These are phyloP conservation scores for Meandrina meandrites DNA, from an alignment of 92 coral and sea anemone species.

Conservation along the genomic window DNA sequence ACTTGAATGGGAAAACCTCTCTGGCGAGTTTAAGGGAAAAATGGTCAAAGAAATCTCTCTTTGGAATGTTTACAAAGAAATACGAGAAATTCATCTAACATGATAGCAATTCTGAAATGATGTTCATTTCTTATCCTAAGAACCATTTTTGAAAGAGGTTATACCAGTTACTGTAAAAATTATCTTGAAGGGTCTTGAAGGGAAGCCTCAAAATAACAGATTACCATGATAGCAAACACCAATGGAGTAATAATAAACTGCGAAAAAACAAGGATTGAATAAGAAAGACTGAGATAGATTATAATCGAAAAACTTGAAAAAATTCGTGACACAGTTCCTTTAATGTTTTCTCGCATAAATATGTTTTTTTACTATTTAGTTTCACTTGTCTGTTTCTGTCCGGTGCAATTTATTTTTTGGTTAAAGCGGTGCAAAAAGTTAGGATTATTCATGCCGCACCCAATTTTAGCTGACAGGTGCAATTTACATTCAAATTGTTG, in stretches of 20 bases:
- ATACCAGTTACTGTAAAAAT: no score
- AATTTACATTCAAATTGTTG: no score
- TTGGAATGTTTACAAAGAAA: neutral
- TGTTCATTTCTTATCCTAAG: neutral
- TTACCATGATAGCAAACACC: no score
- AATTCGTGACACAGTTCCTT: no score
- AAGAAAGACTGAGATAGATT: no score
- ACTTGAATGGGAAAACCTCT: neutral
- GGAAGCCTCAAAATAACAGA: no score
- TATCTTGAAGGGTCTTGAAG: no score
- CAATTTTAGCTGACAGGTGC: slow-evolving; percentile 5
- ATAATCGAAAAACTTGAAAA: no score
- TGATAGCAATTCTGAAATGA: neutral
- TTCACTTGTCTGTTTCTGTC: neutral
- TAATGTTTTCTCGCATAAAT: neutral
- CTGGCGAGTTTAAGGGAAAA: neutral
- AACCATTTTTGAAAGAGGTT: neutral
- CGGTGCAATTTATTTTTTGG: neutral
- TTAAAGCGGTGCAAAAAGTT: neutral
- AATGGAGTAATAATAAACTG: no score
- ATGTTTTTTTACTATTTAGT: neutral
- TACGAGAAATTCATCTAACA: neutral
- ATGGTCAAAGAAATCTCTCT: neutral
- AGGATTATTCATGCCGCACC: slow-evolving; percentile 14
- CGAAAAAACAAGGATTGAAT: no score